A percentile compares a stretch with the other conserved stretches of the same genome.
Evolutionary conservation across 2,797 vertebrate species (phyloP).

Genomic region (Dermochelys coriacea): DNA sequence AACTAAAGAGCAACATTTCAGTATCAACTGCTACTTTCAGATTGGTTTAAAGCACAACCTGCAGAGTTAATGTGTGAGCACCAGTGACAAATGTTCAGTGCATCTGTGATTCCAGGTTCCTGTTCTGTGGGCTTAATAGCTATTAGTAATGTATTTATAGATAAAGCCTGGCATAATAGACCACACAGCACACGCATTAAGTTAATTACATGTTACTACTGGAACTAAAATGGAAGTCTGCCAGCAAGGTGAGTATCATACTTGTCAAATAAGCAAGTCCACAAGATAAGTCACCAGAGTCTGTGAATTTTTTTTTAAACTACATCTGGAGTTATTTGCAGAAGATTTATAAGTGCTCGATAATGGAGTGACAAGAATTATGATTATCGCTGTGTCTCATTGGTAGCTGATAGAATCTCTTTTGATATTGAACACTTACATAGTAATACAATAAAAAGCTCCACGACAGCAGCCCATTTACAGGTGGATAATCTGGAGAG

Average conservation of each 20-base stretch:
- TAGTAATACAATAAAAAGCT: not conserved
- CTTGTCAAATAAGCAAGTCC: slow-evolving; percentile 1
- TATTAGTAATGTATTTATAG: not conserved
- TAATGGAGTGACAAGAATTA: not conserved
- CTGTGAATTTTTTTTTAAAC: not conserved
- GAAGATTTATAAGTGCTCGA: not conserved
- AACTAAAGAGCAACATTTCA: not conserved
- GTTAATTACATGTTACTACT: not conserved
- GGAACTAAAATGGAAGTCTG: slow-evolving; percentile 13
- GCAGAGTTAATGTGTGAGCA: not conserved
- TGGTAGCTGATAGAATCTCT: not conserved
- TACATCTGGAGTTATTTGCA: not conserved
- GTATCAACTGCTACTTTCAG: not conserved
- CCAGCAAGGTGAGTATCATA: slow-evolving; percentile 37
- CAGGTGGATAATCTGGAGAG: not conserved
- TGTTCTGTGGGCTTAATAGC: not conserved
- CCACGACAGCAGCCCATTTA: not conserved
- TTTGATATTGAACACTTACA: not conserved
- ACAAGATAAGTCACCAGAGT: not conserved
- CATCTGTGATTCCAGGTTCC: not conserved
- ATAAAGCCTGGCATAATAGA: not conserved
- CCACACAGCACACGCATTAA: not conserved
- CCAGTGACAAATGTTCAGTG: not conserved
- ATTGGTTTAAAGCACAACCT: not conserved
- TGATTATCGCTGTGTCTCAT: not conserved